Conservation (phyloP, 2,113 vertebrate genomes). For the Actenoides lindsayi region DNA sequence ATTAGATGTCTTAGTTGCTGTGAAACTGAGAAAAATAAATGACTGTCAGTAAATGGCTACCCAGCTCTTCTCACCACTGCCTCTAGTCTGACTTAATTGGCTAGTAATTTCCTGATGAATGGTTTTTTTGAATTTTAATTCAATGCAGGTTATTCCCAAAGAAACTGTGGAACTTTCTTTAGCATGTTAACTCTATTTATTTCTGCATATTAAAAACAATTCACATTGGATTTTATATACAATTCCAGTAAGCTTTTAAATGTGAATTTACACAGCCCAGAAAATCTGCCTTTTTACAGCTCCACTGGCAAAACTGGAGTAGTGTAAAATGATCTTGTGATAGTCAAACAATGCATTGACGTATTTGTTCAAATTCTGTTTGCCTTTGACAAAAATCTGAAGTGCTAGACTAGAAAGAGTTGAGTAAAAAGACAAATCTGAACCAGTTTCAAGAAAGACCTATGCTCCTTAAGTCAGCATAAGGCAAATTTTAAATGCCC, state of each 20-base stretch:
- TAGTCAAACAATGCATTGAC: background rate
- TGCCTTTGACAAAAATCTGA: background rate
- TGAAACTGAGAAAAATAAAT: background rate
- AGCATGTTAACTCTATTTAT: background rate
- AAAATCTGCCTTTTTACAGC: background rate
- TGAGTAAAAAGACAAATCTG: background rate
- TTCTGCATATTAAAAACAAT: background rate
- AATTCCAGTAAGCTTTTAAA: background rate
- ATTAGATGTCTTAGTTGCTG: background rate
- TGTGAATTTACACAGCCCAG: background rate
- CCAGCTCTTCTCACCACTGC: background rate
- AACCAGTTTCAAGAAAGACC: background rate
- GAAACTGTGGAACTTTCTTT: slow-evolving; percentile 2
- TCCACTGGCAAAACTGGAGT: background rate
- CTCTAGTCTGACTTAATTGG: background rate
- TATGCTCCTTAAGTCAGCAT: background rate
- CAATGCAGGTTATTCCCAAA: slow-evolving; percentile 26
- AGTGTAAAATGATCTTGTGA: background rate
- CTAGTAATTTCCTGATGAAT: background rate
- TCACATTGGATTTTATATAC: background rate
- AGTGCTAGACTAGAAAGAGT: background rate
- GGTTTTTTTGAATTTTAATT: background rate
- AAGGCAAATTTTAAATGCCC: background rate
- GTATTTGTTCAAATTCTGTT: background rate
- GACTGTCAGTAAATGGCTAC: background rate